Percentiles rank a stretch among this genome's conserved stretches.
Evolutionary conservation across 2,888 invertebrate species (phyloP).

Genomic region (Asteroscopus sphinx): DNA sequence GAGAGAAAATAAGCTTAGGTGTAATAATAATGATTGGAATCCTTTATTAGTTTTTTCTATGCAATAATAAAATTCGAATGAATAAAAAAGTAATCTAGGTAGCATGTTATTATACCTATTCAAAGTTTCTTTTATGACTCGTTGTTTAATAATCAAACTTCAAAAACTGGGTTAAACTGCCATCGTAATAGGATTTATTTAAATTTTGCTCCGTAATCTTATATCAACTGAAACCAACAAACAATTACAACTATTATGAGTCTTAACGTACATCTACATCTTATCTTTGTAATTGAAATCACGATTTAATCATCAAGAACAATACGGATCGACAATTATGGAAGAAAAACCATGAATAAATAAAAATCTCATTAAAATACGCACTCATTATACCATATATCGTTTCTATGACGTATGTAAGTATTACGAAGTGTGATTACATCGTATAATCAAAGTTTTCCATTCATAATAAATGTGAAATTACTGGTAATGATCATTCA

Average conservation of each 20-base stretch:
- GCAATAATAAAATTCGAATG: constrained; percentile 22
- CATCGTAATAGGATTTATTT: constrained; percentile 45
- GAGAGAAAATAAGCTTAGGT: too few relatives aligned
- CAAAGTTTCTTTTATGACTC: constrained; percentile 25
- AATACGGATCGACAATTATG: constrained; percentile 62
- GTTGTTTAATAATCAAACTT: constrained; percentile 24
- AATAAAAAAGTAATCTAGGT: constrained; percentile 25
- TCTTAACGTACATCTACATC: constrained; percentile 66
- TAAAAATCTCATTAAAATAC: constrained; percentile 77
- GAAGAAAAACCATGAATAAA: constrained; percentile 80
- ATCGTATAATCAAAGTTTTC: constrained; percentile 71
- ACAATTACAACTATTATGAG: constrained; percentile 60
- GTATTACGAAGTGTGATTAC: constrained; percentile 61
- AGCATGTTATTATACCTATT: constrained; percentile 30
- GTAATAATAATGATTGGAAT: too few relatives aligned
- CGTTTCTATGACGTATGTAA: constrained; percentile 60
- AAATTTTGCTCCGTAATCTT: constrained; percentile 44
- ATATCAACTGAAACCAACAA: constrained; percentile 53
- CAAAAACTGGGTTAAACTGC: constrained; percentile 37
- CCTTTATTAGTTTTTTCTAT: background rate
- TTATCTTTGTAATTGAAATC: constrained; percentile 84
- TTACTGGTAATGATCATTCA: constrained; percentile 64
- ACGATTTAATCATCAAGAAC: constrained; percentile 72
- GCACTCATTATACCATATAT: constrained; percentile 55
- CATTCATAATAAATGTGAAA: constrained; percentile 75